Evolutionary conservation across 2,113 vertebrate species (phyloP).

Genomic region (Argyrosomus japonicus): DNA sequence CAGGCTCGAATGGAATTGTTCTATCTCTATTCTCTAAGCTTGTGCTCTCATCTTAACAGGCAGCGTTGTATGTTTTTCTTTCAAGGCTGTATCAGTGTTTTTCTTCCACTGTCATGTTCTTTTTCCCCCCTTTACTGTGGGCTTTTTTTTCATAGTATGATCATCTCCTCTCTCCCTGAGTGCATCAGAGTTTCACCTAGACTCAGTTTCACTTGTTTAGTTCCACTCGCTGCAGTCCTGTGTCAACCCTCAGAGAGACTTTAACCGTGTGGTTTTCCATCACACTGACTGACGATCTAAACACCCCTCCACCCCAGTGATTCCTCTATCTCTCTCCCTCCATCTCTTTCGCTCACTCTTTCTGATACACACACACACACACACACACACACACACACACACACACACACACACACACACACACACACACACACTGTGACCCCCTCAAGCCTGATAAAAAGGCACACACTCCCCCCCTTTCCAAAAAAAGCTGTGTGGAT

Average conservation of each 20-base stretch:
- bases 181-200: slow-evolving; percentile 58
- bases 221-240: slow-evolving; percentile 57
- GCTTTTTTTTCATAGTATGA: slow-evolving; percentile 25
- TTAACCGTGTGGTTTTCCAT: slow-evolving; percentile 75
- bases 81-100: slow-evolving; percentile 42
- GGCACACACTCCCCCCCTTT: neutral
- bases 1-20: slow-evolving; percentile 44
- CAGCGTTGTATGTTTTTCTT: slow-evolving; percentile 36
- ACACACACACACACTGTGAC: slow-evolving; percentile 11
- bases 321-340: slow-evolving; percentile 70
- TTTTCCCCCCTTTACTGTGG: slow-evolving; percentile 17
- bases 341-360: slow-evolving; percentile 56
- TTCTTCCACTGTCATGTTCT: slow-evolving; percentile 47
- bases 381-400: slow-evolving; percentile 26
- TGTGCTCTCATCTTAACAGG: slow-evolving; percentile 26
- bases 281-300: slow-evolving; percentile 77
- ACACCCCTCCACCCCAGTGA: slow-evolving; percentile 74
- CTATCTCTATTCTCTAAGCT: slow-evolving; percentile 15
- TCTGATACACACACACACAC: slow-evolving; percentile 21
- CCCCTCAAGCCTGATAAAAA: slow-evolving; percentile 58
- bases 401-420: slow-evolving; percentile 34
- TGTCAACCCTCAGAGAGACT: slow-evolving; percentile 74
- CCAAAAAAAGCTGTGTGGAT: slow-evolving; percentile 46
- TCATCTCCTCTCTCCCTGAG: slow-evolving; percentile 41
- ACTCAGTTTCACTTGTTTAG: slow-evolving; percentile 70